These are phyloP conservation scores for Romanogobio albipinnatus DNA, from an alignment of 2,113 vertebrate species.

Conservation along the genomic window DNA sequence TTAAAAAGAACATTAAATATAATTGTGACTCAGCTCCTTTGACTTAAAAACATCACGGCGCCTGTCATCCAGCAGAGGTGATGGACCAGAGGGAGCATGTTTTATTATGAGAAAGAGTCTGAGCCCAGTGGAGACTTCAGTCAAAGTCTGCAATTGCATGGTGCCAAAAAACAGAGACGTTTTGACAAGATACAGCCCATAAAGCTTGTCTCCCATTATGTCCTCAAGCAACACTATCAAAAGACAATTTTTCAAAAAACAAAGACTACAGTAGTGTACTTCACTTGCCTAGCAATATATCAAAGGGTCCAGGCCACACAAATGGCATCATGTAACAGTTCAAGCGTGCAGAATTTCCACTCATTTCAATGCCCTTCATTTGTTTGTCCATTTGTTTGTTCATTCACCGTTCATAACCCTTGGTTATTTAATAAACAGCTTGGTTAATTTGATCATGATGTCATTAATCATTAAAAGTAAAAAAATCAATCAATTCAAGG, in stretches of 20 bases:
- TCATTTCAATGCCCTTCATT: not conserved
- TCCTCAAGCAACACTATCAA: constrained; percentile 22
- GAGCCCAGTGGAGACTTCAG: constrained; percentile 27
- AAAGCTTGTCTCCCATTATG: not conserved
- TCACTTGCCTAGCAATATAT: not conserved
- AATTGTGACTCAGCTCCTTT: constrained; percentile 18
- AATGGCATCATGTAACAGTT: not conserved
- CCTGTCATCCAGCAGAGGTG: constrained; percentile 30
- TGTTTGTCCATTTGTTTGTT: not conserved
- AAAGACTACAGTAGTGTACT: constrained; percentile 14
- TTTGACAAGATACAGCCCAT: constrained; percentile 35
- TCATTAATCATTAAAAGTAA: not conserved
- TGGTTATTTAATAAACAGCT: not conserved
- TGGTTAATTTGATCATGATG: not conserved
- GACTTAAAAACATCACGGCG: constrained; percentile 17
- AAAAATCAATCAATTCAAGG: not conserved
- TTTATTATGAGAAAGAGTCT: constrained; percentile 25
- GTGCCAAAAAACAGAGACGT: constrained; percentile 25
- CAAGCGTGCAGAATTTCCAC: not conserved
- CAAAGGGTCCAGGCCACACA: not conserved
- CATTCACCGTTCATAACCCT: not conserved
- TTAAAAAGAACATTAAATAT: constrained; percentile 25
- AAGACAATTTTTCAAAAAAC: constrained; percentile 13
- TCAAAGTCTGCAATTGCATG: constrained; percentile 38
- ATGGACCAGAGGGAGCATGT: constrained; percentile 17